Evolutionary conservation across 2,888 invertebrate species (phyloP).

Genomic region (Flabesymbios commensalis): DNA sequence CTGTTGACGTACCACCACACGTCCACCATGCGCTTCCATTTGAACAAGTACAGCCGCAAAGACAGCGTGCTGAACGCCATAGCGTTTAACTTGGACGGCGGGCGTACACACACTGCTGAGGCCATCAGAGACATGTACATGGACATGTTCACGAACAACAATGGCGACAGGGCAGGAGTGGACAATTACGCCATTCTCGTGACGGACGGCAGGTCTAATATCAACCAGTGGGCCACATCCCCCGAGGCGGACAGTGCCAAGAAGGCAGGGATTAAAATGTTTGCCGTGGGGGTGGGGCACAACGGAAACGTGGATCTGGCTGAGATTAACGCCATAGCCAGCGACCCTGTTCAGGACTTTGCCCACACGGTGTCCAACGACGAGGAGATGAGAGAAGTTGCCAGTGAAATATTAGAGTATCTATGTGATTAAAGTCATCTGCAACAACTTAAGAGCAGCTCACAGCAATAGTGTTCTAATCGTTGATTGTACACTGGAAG

Average conservation of each 20-base stretch:
- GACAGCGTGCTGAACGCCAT: constrained; percentile 47
- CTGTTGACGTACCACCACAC: constrained; percentile 45
- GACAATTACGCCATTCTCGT: constrained; percentile 35
- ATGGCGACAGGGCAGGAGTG: constrained; percentile 27
- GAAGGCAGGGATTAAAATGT: constrained; percentile 40
- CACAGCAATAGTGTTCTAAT: too few relatives aligned
- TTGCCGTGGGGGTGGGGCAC: constrained; percentile 41
- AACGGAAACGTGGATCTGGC: constrained; percentile 14
- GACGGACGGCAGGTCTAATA: constrained; percentile 51
- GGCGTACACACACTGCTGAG: constrained; percentile 50
- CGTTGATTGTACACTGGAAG: too few relatives aligned
- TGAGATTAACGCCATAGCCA: constrained; percentile 26
- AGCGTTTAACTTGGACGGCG: constrained; percentile 47
- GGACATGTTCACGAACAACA: constrained; percentile 27
- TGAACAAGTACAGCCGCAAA: constrained; percentile 43
- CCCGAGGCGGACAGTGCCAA: constrained; percentile 25
- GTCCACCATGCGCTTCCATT: constrained; percentile 43
- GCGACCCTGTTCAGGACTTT: constrained; percentile 16
- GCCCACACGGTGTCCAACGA: constrained; percentile 7
- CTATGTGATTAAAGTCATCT: constrained; percentile 23
- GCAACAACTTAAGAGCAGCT: too few relatives aligned
- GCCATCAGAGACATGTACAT: constrained; percentile 30
- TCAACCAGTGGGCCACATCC: constrained; percentile 44
- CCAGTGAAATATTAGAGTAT: constrained; percentile 15
- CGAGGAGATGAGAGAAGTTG: constrained; percentile 7